Conservation (phyloP, 2,888 invertebrate genomes). For the Xylota segnis region DNA sequence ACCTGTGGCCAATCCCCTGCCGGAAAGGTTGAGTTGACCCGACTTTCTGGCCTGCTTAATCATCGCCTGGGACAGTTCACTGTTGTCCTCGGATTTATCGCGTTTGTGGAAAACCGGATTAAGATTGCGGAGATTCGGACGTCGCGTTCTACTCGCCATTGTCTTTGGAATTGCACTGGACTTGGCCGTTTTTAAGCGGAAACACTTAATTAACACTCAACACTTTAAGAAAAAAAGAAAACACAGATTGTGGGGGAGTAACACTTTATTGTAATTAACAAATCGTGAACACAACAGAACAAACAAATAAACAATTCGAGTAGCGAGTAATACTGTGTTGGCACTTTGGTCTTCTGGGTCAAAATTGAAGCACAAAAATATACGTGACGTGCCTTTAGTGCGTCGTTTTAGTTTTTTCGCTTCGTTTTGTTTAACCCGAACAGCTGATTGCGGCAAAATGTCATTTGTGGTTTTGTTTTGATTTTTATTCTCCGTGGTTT, state of each 20-base stretch:
- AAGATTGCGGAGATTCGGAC: constrained; percentile 80
- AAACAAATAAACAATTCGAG: constrained; percentile 13
- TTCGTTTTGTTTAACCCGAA: constrained; percentile 32
- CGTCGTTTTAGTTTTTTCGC: not conserved
- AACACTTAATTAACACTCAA: constrained; percentile 42
- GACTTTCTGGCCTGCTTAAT: constrained; percentile 92
- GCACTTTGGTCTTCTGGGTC: constrained; percentile 42
- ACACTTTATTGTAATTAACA: constrained; percentile 4
- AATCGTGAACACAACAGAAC: constrained; percentile 23
- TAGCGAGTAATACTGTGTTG: constrained; percentile 32
- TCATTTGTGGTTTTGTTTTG: constrained; percentile 63
- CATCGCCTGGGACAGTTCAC: constrained; percentile 88
- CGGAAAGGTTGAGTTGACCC: constrained; percentile 92
- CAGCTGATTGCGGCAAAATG: constrained; percentile 65
- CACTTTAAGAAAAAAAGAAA: not conserved
- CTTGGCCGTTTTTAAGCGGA: constrained; percentile 1
- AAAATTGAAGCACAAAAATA: constrained; percentile 25
- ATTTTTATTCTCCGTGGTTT: constrained; percentile 15
- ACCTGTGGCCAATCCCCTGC: constrained; percentile 91
- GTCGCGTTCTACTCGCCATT: constrained; percentile 65
- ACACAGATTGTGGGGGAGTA: not conserved
- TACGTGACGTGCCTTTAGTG: constrained; percentile 2
- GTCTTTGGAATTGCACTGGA: constrained; percentile 2
- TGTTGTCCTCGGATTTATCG: constrained; percentile 89
- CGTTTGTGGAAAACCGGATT: constrained; percentile 90